Evolutionary conservation across 2,888 invertebrate species (phyloP), one percentile per base, ranked within the genome.

Genomic region (Amblyjoppa fuscipennis): DNA sequence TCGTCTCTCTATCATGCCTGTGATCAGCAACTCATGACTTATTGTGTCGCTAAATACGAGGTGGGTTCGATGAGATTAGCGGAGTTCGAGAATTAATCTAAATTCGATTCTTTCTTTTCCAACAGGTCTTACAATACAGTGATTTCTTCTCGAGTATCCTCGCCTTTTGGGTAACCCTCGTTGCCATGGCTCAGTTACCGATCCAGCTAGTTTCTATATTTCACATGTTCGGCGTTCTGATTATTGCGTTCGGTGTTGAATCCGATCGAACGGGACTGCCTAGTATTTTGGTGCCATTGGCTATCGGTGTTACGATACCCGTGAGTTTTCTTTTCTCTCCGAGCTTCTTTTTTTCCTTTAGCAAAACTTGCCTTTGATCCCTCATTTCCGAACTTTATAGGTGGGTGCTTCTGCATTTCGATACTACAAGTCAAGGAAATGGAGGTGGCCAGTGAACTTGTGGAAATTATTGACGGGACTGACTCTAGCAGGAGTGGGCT

Each of bases 1-100:
- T 96, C 96, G 16, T 94, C 95, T 25, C 94, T 96, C 78, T 96
- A 96, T 92, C 96, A 96, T 92, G 96, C 96, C 49, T 96, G 96
- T 93, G 96, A 96, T 93, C 94, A 95, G 89, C 93, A 93, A 82
- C 94, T 94, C 81, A 95, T 92, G 88, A 93, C 93, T 49, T 94
- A 94, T 85, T 95, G 94, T 85, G 88, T 94, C 53, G 93, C 93
- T 9, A 94, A 94, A 86, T 94, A 94, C 83, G 93, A 94, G 90
- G 94, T 94, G 90, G 81, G 87, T 78, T 86, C 66, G 70, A 53
- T 0, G 71, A 69, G 25, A 7, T 3, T 73, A 68, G 25, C 16
- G n/a, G 25, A 20, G 31, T 31, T 45, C 74, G n/a, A 41, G 31
- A 59, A 64, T 56, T 9, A 45, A 80, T 61, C 0, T 11, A 1